A percentile compares a stretch with the other conserved stretches of the same genome.
Conservation (phyloP, 2,797 vertebrate species). For the Spinus olivaceus region DNA sequence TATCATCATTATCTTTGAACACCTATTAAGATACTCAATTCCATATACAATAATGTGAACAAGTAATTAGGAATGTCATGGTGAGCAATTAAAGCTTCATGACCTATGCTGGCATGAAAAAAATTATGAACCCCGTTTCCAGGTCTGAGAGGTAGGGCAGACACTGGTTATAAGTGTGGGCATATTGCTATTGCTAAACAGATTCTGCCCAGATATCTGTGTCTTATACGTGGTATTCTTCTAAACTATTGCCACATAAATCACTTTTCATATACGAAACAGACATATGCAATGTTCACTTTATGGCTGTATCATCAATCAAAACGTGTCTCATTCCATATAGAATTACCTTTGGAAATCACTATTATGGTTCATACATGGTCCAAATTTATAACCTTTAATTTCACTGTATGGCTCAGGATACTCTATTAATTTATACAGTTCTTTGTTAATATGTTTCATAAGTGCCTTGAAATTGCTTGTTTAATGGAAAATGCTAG, state of each 20-base stretch:
- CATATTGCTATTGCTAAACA: not conserved
- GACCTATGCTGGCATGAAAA: not conserved
- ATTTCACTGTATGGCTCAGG: not conserved
- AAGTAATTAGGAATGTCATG: not conserved
- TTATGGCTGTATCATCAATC: not conserved
- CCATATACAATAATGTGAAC: rapidly evolving
- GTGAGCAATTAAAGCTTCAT: not conserved
- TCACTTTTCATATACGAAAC: not conserved
- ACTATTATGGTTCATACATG: not conserved
- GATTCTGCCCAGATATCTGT: not conserved
- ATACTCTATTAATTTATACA: not conserved
- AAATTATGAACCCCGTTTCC: not conserved
- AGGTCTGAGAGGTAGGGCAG: not conserved
- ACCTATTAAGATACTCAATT: not conserved
- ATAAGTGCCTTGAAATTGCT: not conserved
- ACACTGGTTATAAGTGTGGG: not conserved
- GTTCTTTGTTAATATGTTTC: not conserved
- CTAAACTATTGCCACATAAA: not conserved
- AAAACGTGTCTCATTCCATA: not conserved
- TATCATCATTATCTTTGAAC: not conserved
- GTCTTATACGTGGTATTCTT: not conserved
- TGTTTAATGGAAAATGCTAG: not conserved
- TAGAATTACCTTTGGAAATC: not conserved
- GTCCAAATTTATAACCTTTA: slow-evolving; percentile 11
- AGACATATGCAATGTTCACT: not conserved